phyloP scores from a whole-genome alignment of 1,140 invertebrate genomes.

The Plectrocnemia conspersa region DNA sequence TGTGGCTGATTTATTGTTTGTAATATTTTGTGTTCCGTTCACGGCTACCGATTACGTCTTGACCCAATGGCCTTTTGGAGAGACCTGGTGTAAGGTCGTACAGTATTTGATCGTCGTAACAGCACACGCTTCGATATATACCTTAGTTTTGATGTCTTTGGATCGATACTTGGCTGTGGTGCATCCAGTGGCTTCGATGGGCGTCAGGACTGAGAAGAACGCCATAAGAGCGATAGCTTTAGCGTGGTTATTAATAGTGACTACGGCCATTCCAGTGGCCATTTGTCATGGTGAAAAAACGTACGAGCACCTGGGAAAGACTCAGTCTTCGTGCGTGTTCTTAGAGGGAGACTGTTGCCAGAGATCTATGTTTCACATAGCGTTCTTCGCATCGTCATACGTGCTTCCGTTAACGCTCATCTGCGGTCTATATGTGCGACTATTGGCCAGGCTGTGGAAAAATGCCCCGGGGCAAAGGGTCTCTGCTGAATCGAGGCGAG shows the following conservation, averaged over 20 bases:
- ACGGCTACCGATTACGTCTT: conserved; percentile 84
- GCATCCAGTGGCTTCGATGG: conserved; percentile 87
- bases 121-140: conserved; percentile 92
- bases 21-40: conserved; percentile 93
- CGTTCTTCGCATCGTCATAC: conserved; percentile 80
- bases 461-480: conserved; percentile 67
- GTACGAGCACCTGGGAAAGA: conserved; percentile 55
- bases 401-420: conserved; percentile 78
- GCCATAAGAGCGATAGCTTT: conserved; percentile 69
- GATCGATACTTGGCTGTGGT: conserved; percentile 94
- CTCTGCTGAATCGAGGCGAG: conserved; percentile 62
- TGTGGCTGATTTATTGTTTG: conserved; percentile 87
- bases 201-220: conserved; percentile 79
- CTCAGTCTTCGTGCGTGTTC: conserved; percentile 62
- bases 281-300: conserved; percentile 71
- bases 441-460: conserved; percentile 85
- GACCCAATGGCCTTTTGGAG: conserved; percentile 86
- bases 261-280: conserved; percentile 69
- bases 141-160: conserved; percentile 91
- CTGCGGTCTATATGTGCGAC: conserved; percentile 83
- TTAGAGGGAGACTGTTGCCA: conserved; percentile 64
- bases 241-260: conserved; percentile 78
- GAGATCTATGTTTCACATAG: conserved; percentile 63
- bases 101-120: conserved; percentile 75
- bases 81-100: conserved; percentile 84